Evolutionary conservation across 2,888 invertebrate species (phyloP).

Genomic region (Phrixothrix hirtus): DNA sequence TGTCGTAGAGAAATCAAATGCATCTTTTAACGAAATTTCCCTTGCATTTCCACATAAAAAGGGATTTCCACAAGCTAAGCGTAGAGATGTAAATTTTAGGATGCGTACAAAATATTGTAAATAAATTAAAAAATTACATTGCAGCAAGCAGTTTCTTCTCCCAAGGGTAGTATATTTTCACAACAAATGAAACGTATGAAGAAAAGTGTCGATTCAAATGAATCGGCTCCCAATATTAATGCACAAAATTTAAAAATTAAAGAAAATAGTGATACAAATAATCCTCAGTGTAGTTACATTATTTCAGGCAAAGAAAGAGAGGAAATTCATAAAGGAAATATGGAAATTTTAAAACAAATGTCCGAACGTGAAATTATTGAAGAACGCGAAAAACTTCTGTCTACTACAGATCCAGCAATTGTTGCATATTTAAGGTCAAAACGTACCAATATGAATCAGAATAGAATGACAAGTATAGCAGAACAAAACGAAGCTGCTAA

Average conservation of each 20-base stretch:
- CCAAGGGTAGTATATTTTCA: conserved; percentile 60
- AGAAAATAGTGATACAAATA: conserved; percentile 44
- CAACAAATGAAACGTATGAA: conserved; percentile 55
- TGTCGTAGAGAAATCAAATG: conserved; percentile 61
- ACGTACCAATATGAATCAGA: conserved; percentile 49
- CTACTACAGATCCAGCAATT: conserved; percentile 67
- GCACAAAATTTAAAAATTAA: conserved; percentile 7
- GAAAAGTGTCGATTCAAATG: no score
- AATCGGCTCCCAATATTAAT: no score
- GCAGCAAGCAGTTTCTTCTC: conserved; percentile 37
- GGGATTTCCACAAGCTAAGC: conserved; percentile 61
- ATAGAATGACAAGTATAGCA: conserved; percentile 44
- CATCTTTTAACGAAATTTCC: neutral
- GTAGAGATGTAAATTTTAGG: conserved; percentile 54
- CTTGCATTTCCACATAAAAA: conserved; percentile 37
- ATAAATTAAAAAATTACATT: conserved; percentile 4
- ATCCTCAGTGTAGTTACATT: conserved; percentile 56
- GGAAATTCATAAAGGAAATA: conserved; percentile 76
- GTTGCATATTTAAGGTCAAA: conserved; percentile 65
- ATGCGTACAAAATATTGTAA: no score
- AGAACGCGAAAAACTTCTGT: conserved; percentile 71
- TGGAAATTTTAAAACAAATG: conserved; percentile 69
- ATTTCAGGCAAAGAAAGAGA: conserved; percentile 58
- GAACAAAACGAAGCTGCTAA: conserved; percentile 50
- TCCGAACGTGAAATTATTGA: conserved; percentile 72